Base-by-base conservation (phyloP, 1,140 invertebrate species). In the Halyomorpha halys region DNA sequence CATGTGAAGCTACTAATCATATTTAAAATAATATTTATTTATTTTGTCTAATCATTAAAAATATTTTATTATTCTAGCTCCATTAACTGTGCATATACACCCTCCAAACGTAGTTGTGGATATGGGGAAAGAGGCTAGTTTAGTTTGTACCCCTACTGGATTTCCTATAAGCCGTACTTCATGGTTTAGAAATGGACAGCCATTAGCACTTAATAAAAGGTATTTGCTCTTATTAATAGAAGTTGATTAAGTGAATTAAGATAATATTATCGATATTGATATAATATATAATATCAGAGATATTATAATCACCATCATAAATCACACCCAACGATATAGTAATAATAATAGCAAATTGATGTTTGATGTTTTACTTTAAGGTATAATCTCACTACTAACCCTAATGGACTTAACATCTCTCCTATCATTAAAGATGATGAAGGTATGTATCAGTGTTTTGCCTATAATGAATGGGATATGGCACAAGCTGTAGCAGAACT, bases 401-500 rank as follows among this genome's bases (percentile, higher is more conserved):
- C 65, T 9, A 66, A 70, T 34, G 74, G 78, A 56, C 70, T 89
- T 64, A 80, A 80, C 69, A 82, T 94, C 68, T 79, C 81, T 25
- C 80, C 84, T 15, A 80, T 91, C 16, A 82, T 83, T 25, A 83
- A 85, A 67, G 83, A 87, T 59, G 90, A 93, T 73, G 81, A 86
- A 65, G 91, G 91, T 4, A 86, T 92, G 80, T 96, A 93, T 76
- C 91, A 93, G 69, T 97, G 93, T 74, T 86, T 91, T 67, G 90
- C 87, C 3, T 85, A 82, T 68, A 90, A 91, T 69, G 86, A 90
- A 65, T 87, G 85, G 74, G 88, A 92, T 71, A 89, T 91, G 76
- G 86, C 85, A 21, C 87, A 91, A 72, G 87, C 88, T 0, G 86
- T 84, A 14, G 83, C 90, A 0, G 88, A 92, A 72, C 79, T 94